Evolutionary conservation across 2,888 invertebrate species (phyloP), one percentile per base, ranked within the genome.

Genomic region (Tuberolachnus salignus): DNA sequence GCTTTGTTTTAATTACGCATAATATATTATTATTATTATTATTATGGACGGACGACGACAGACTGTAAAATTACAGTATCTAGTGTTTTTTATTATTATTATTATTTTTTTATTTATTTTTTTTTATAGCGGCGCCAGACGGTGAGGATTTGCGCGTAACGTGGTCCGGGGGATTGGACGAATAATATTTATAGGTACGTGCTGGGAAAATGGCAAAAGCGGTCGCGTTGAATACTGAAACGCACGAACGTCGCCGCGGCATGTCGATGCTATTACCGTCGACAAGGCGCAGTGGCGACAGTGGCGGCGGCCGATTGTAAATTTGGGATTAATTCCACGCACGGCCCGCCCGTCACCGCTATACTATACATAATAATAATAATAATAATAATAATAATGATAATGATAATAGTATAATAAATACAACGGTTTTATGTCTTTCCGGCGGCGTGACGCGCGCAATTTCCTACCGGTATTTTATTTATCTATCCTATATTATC

Each of bases 261-360:
- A 21, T 71, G 46, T 14, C n/a, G 26, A 55, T 23, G 34, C n/a
- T 11, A 59, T 63, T n/a, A 53, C 46, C 26, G 21, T 13, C 72
- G 49, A 21, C 64, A 26, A 21, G 10, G 16, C n/a, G 57, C 8
- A 11, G 23, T 10, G 44, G 21, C 44, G 49, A n/a, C 59, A 46
- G 44, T 46, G 71, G 44, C 23, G 46, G 11, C 72, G 19, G 26
- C 13, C 59, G 19, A 63, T 42, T 63, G 73, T 51, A 73, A 73
- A 51, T 73, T 51, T 14, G 61, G 49, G 49, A 73, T 73, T 73
- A 73, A 73, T 73, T 73, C 73, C 61, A 19, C 16, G 21, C 61
- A 51, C 73, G 72, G 49, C n/a, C 53, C 0, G 34, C 4, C 42
- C 14, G 70, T n/a, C n/a, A 6, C 8, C 26, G 34, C 23, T n/a